Evolutionary conservation across 2,797 vertebrate species (phyloP), one percentile per base, ranked within the genome.

Genomic region (Pangasius sanitwongsei): DNA sequence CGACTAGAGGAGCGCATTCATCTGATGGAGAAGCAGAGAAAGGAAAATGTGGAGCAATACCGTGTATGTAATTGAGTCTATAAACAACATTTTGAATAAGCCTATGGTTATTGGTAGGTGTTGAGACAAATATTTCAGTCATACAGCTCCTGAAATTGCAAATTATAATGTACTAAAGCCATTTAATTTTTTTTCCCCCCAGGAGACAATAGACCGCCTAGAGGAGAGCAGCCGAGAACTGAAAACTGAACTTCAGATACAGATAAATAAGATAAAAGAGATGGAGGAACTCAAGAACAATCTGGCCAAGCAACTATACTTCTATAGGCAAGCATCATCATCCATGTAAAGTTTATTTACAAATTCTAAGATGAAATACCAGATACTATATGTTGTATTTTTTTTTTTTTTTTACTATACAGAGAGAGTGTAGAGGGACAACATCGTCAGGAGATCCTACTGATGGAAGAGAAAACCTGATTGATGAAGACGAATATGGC

Each of bases 1-100:
- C 96, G 96, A 92, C 94, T 98, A 93, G 97, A 99, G 93, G 97
- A 99, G 92, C 97, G 97, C 93, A 95, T 98, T 0, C 85, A 94
- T 41, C 95, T 99, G 0, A 92, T 95, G 91, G 94, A 95, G 92
- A 93, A 94, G 3, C 97, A 98, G 7, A 94, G 97, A 37, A 96
- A 94, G 0, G 97, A 99, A 81, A 97, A 98, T 4, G 93, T 97
- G n/a, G 93, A 94, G 59, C 97, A 97, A 82, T 97, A 97, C 92
- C 95, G 96, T 97, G 98, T 99, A 96, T 2, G 84, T 90, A 74
- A 67, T 31, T 48, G 9, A 75, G 25, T 53, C 82, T 18, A 8
- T 4, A 72, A 23, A 77, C 55, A 61, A 31, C 1, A 28, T 67
- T 75, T 65, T 44, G 4, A 80, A 65, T 37, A 55, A n/a, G 31